Base-by-base conservation (phyloP, 92 coral and sea anemone genomes). In the Phenganax subtilis region DNA sequence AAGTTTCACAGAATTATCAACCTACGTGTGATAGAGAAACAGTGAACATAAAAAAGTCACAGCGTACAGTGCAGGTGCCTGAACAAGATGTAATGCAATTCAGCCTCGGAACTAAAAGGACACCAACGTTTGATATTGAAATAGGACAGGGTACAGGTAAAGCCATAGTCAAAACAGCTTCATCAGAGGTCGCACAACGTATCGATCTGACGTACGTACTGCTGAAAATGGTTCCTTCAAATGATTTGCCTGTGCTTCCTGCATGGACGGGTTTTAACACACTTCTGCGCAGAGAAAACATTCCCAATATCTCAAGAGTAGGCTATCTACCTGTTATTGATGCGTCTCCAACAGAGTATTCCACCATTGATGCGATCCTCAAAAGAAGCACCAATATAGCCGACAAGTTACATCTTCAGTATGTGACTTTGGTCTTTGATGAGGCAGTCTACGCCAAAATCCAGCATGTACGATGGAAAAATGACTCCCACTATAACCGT, bases 21-120 rank as follows among this genome's bases (percentile, higher is more conserved):
- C 47, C 14, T n/a, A 14, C 54, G 10, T 15, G 9, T 5, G 12
- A 69, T 29, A 10, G 29, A 7, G 44, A 10, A 10, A 57, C 9
- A 15, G 54, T 8, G 12, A 16, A 8, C 20, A 84, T 84, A 37
- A 84, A 55, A 56, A 75, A 75, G 83, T 74, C 87, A 65, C 84
- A 84, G 55, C 84, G 84, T 10, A 28, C 87, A 15, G 73, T 84
- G 65, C 61, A 84, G 51, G 76, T 77, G 54, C 87, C 87, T 51
- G 53, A 52, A 51, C 12, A 12, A 6, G 76, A 61, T 71, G 56
- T 84, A 52, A 47, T 68, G 77, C 87, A 75, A 44, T 84, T 51
- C 37, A 84, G 64, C 56, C 20, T 77, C 7, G 87, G 83, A 44
- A 51, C 14, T 11, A 84, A 75, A 74, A 77, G 51, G 55, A 84